Base-by-base conservation (phyloP, 2,888 invertebrate genomes). In the Cotesia congregata region DNA sequence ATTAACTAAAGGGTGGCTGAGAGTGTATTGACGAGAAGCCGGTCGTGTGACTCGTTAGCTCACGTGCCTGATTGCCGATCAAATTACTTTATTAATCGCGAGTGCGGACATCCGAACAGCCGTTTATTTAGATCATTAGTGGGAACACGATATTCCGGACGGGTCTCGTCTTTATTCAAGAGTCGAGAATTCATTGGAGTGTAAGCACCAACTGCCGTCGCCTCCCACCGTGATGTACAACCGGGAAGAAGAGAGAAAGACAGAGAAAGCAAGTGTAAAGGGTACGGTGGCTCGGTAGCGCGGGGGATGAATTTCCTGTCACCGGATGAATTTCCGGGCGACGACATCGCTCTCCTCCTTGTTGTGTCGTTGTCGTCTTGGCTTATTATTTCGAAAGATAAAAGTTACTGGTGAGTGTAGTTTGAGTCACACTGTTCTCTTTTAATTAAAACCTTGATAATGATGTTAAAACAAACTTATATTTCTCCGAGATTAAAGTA, bases 11-110 rank as follows among this genome's bases (percentile, higher is more conserved):
- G 12, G 12, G 50, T 50, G 50, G 62, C 62, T 62, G 5, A 59
- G 61, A 72, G 74, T 76, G 71, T 67, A 70, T 72, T 50, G 59
- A 50, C 72, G 74, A 30, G 30, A 30, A 50, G 68, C 71, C 76
- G 78, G 77, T 80, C 79, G 67, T 80, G 78, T 81, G 77, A 81
- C 82, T 82, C 77, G 81, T 84, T 82, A 80, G 81, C 76, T 12
- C 80, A 72, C 75, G 74, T 76, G 78, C 78, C 78, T 84, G 80
- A 85, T 85, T 84, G 80, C 76, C 78, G 82, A 83, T 85, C 82
- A 80, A 83, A 82, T 84, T 80, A 81, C 83, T 82, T 85, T 83
- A 84, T 84, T 83, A 85, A 85, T 85, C 82, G 81, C 75, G 65
- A 78, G 75, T 80, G 75, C 82, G 78, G 82, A 82, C 81, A 83